phyloP scores from a whole-genome alignment of 2,113 vertebrate species.

The Macroglossus sobrinus region DNA sequence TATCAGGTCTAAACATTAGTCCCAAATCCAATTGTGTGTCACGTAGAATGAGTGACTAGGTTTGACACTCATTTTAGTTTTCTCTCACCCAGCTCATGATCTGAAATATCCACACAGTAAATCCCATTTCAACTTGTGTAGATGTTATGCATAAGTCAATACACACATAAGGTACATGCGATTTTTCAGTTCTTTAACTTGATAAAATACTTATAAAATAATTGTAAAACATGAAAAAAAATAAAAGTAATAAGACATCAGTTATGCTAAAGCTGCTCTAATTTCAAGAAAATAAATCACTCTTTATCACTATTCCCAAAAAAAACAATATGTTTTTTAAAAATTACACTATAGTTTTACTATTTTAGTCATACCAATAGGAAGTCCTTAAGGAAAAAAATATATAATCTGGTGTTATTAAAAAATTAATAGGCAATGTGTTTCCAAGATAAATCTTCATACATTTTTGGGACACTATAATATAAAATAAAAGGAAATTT shows the following conservation, averaged over 20 bases:
- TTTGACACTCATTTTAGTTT: neutral
- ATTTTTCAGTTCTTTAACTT: constrained; percentile 4
- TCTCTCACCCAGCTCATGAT: neutral
- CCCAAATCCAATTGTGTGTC: neutral
- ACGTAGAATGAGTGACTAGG: neutral
- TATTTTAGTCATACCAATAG: neutral
- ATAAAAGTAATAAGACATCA: neutral
- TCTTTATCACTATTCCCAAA: neutral
- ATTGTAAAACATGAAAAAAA: neutral
- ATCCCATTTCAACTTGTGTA: neutral
- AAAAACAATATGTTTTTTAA: neutral
- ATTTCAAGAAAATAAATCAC: constrained; percentile 4
- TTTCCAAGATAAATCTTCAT: neutral
- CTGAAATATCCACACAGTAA: neutral
- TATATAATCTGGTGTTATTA: neutral
- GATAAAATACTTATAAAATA: neutral
- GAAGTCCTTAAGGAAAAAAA: neutral
- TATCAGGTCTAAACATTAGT: neutral
- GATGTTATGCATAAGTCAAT: neutral
- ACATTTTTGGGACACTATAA: neutral
- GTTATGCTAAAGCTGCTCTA: neutral
- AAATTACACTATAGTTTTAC: neutral
- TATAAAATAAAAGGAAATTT: constrained; percentile 19
- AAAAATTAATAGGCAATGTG: neutral
- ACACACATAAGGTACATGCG: neutral